Percentiles rank a stretch among this genome's conserved stretches.
These are phyloP conservation scores for Drosophila barbarae DNA, from an alignment of 2,888 invertebrate genomes.

Conservation along the genomic window DNA sequence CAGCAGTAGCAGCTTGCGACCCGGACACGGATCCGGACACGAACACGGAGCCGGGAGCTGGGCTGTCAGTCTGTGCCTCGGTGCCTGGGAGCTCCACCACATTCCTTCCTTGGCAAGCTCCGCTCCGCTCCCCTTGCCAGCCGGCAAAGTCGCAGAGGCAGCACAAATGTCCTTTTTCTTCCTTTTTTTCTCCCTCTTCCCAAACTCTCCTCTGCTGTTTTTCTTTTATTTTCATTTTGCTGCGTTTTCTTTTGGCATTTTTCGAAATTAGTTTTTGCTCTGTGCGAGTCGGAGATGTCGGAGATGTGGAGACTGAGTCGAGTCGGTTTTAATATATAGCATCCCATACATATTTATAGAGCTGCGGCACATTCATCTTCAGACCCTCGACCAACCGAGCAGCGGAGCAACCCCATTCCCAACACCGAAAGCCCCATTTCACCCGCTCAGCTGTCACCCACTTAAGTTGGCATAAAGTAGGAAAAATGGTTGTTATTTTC, in stretches of 20 bases:
- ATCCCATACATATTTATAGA: conserved; percentile 76
- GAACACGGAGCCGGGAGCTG: conserved; percentile 34
- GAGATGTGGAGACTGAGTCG: conserved; percentile 54
- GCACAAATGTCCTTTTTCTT: conserved; percentile 73
- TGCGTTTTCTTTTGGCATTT: conserved; percentile 75
- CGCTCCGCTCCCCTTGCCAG: conserved; percentile 3
- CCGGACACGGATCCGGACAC: conserved; percentile 40
- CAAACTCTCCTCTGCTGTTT: conserved; percentile 17
- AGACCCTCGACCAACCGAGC: conserved; percentile 38
- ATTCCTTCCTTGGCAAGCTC: conserved; percentile 25
- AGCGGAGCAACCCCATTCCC: background rate
- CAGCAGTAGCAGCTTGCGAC: conserved; percentile 51
- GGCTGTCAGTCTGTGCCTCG: conserved; percentile 65
- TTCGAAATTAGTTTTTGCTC: conserved; percentile 77
- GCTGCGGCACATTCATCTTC: conserved; percentile 76
- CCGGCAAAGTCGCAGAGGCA: conserved; percentile 46
- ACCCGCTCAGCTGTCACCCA: conserved; percentile 55
- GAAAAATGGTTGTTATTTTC: conserved; percentile 61
- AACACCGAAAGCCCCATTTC: background rate
- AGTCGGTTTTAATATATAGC: conserved; percentile 77
- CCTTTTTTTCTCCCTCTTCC: conserved; percentile 23
- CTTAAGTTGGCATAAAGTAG: conserved; percentile 70
- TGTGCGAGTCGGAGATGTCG: conserved; percentile 56
- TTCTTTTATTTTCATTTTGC: conserved; percentile 66
- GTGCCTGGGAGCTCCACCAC: conserved; percentile 40